phyloP scores from a whole-genome alignment of 2,113 vertebrate species.

The Danionella cerebrum region DNA sequence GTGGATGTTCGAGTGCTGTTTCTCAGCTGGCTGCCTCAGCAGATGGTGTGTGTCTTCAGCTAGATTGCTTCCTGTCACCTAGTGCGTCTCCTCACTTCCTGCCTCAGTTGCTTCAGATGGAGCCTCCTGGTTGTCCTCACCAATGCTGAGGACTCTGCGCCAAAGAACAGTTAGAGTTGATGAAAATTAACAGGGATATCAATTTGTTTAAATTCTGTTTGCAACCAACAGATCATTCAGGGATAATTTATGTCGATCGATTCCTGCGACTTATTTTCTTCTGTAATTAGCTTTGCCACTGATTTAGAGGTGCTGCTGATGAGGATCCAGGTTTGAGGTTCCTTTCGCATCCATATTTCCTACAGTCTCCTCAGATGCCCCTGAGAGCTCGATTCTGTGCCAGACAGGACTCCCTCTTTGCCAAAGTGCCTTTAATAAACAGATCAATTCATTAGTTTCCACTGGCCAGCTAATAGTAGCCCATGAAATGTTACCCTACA shows the following conservation, averaged over 20 bases:
- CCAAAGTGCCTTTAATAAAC: background rate
- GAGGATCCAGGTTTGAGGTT: background rate
- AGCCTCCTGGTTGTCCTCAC: conserved; percentile 3
- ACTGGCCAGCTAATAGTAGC: background rate
- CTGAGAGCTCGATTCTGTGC: background rate
- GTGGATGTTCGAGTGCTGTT: conserved; percentile 16
- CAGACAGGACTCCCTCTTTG: background rate
- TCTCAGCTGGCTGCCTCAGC: conserved; percentile 30
- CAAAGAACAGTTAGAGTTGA: too few relatives aligned
- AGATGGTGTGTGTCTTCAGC: conserved; percentile 33
- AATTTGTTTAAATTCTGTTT: too few relatives aligned
- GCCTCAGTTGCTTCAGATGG: background rate
- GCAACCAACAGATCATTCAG: too few relatives aligned
- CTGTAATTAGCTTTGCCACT: background rate
- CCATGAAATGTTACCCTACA: background rate
- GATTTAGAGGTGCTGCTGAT: background rate
- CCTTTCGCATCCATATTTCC: background rate
- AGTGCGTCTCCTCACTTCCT: background rate
- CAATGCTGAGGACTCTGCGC: too few relatives aligned
- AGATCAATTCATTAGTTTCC: background rate
- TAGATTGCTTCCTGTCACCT: conserved; percentile 3
- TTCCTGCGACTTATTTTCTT: too few relatives aligned
- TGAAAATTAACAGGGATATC: too few relatives aligned
- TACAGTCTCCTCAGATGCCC: background rate
- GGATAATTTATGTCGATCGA: too few relatives aligned